phyloP scores from a whole-genome alignment of 1,140 invertebrate genomes.

The Harpegnathos saltator region DNA sequence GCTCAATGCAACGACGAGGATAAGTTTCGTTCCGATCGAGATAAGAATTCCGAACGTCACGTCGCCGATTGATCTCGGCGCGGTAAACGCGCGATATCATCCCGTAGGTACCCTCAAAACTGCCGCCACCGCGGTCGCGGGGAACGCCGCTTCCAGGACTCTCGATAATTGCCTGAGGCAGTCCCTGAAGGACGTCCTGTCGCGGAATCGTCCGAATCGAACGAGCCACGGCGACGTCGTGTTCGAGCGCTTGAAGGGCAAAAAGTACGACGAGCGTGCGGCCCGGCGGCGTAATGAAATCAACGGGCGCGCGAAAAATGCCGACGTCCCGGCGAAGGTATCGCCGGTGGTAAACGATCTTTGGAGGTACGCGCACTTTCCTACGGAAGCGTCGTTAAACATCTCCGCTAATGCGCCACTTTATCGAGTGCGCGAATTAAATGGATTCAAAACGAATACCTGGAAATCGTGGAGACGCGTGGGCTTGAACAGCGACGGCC shows the following conservation, averaged over 20 bases:
- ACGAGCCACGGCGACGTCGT: no score
- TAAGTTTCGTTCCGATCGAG: not conserved
- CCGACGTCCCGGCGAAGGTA: constrained; percentile 10
- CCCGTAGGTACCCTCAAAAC: not conserved
- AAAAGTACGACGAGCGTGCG: not conserved
- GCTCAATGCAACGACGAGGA: not conserved
- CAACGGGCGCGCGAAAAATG: constrained; percentile 33
- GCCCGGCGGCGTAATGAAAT: not conserved
- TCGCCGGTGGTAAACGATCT: constrained; percentile 14
- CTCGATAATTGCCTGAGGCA: constrained; percentile 21
- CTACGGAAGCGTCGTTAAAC: not conserved
- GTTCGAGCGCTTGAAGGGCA: not conserved
- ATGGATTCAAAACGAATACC: not conserved
- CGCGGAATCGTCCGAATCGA: not conserved
- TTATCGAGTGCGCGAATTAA: not conserved
- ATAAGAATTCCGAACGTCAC: constrained; percentile 3
- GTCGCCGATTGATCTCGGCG: not conserved
- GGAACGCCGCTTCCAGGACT: not conserved
- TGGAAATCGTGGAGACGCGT: constrained; percentile 51
- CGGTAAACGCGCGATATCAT: not conserved
- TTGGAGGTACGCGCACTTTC: constrained; percentile 22
- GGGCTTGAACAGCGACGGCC: constrained; percentile 37
- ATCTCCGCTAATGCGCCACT: not conserved
- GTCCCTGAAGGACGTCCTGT: not conserved
- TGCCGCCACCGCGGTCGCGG: not conserved